Base-by-base conservation (phyloP, 1,140 invertebrate species). In the Zaprionus capensis region DNA sequence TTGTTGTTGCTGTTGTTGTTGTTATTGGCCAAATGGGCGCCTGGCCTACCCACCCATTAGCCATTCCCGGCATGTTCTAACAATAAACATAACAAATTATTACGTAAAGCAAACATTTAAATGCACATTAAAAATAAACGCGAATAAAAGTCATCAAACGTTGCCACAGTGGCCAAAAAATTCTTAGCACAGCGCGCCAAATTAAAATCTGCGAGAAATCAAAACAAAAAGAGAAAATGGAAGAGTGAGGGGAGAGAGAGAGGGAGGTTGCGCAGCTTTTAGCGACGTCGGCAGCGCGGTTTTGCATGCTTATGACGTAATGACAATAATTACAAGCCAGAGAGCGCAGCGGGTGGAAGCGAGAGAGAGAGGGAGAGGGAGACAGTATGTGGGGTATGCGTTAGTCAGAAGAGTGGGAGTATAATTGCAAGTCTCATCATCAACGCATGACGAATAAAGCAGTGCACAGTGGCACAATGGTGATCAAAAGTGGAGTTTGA, bases 21-120 rank as follows among this genome's bases (percentile, higher is more conserved):
- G 57, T 69, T 71, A 74, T 46, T 70, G 38, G 31, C 46, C 14
- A 26, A 53, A 20, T 44, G 17, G 53, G 59, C 46, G 20, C 20
- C 26, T 44, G 6, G 20, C 17, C 17, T 28, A 5, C 49, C 46
- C 44, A 14, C 59, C 62, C 26, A 88, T 84, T 87, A 72, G 65
- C 49, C 24, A 88, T 87, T 88, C 74, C 55, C 72, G 56, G 61
- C 83, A 80, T 80, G 72, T 75, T 82, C 70, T 65, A 66, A 59
- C 77, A 82, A 86, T 87, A 82, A 87, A 87, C 80, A 71, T 59
- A 80, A 67, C 77, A 78, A 80, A 87, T 72, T 75, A 83, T 83
- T 85, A 80, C 74, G 64, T 75, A 82, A 84, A 80, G 44, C 63
- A 80, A 82, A 72, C 69, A 75, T 80, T 86, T 80, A 78, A 78